These are phyloP conservation scores for Amiota mariae DNA, from an alignment of 2,888 invertebrate species.

Conservation along the genomic window DNA sequence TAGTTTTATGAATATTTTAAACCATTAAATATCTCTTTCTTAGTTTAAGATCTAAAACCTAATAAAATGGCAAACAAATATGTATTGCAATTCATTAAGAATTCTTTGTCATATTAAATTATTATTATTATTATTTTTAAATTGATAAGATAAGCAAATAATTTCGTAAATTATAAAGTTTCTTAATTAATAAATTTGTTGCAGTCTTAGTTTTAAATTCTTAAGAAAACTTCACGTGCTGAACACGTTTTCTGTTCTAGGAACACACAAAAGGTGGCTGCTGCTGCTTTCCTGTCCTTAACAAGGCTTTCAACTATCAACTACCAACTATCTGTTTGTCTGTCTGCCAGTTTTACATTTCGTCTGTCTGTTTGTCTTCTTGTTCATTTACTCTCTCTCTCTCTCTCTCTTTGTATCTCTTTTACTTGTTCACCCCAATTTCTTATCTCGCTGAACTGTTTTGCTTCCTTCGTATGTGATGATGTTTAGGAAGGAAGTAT, in stretches of 20 bases:
- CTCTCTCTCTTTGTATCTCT: too few species aligned
- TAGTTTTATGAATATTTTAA: too few species aligned
- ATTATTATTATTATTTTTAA: too few species aligned
- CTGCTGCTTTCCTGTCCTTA: conserved; percentile 51
- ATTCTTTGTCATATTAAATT: background rate
- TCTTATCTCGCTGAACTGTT: too few species aligned
- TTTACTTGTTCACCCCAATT: too few species aligned
- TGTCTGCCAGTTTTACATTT: background rate
- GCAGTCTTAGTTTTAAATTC: too few species aligned
- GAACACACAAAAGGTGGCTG: too few species aligned
- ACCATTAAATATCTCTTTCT: too few species aligned
- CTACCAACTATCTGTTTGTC: background rate
- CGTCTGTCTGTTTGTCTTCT: background rate
- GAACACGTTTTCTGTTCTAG: conserved; percentile 48
- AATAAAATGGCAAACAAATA: background rate
- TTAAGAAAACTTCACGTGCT: conserved; percentile 44
- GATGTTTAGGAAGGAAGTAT: too few species aligned
- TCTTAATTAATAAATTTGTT: too few species aligned
- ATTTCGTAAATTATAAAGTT: background rate
- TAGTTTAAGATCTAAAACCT: too few species aligned
- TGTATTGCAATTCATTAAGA: background rate
- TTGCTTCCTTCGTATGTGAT: too few species aligned
- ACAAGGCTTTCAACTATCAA: background rate
- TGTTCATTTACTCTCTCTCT: background rate
- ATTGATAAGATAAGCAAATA: background rate